Conservation (phyloP, 64 coral and sea anemone genomes). For the Stylophora pistillata region DNA sequence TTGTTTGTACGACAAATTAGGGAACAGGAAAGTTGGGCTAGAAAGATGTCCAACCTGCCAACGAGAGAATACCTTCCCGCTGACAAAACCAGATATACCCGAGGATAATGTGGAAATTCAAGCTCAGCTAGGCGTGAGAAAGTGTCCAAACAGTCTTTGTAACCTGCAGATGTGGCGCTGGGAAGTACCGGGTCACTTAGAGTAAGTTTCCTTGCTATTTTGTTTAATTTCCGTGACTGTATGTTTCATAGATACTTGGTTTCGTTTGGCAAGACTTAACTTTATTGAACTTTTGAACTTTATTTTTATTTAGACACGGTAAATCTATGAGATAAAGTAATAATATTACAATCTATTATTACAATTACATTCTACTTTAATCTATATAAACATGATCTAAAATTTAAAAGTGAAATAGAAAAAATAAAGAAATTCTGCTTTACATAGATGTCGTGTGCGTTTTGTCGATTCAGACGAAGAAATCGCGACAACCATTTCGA, state of each 20-base stretch:
- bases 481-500: too few species aligned
- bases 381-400: too few species aligned
- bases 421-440: too few species aligned
- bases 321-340: too few species aligned
- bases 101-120: constrained; percentile 94
- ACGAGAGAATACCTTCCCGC: constrained; percentile 67
- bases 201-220: constrained; percentile 59
- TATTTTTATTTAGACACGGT: too few species aligned
- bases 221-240: background rate
- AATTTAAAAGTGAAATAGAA: too few species aligned
- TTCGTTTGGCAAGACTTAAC: background rate
- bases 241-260: too few species aligned
- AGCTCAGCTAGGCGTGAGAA: constrained; percentile 71
- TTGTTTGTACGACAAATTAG: constrained; percentile 74
- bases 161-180: constrained; percentile 85
- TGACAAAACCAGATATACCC: constrained; percentile 78
- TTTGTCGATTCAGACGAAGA: too few species aligned
- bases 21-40: constrained; percentile 55
- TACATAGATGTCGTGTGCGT: too few species aligned
- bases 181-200: constrained; percentile 72
- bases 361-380: too few species aligned
- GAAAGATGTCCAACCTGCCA: constrained; percentile 93
- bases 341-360: too few species aligned
- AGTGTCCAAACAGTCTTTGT: constrained; percentile 75
- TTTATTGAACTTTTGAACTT: too few species aligned